These are phyloP conservation scores for Penaeus chinensis DNA, from an alignment of 1,140 invertebrate species.

Conservation along the genomic window DNA sequence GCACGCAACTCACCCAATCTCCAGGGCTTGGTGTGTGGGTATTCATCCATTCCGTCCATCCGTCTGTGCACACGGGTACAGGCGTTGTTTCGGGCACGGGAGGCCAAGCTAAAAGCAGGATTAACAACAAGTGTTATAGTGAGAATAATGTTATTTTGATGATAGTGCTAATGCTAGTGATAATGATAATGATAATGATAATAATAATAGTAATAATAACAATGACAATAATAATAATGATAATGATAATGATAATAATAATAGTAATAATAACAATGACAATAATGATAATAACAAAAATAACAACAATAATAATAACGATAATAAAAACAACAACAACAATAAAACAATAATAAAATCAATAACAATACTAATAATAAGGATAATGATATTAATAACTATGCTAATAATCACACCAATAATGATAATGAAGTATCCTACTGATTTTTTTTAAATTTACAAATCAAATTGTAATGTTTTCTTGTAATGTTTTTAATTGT, in stretches of 20 bases:
- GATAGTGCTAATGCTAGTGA: too few species aligned
- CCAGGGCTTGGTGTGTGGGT: slow-evolving; percentile 64
- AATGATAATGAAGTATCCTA: neutral
- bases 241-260: too few species aligned
- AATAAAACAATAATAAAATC: too few species aligned
- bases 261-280: neutral
- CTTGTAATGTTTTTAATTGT: too few species aligned
- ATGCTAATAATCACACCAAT: neutral
- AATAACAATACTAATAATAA: too few species aligned
- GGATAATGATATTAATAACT: neutral
- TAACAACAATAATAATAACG: too few species aligned
- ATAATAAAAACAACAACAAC: too few species aligned
- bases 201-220: neutral
- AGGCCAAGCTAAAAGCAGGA: too few species aligned
- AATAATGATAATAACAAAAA: neutral
- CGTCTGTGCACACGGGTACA: slow-evolving; percentile 20
- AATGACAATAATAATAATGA: neutral
- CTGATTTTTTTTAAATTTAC: too few species aligned
- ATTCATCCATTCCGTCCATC: slow-evolving; percentile 68
- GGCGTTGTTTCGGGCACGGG: too few species aligned
- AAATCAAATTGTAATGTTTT: too few species aligned
- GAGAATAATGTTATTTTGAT: neutral
- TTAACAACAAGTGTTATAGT: neutral
- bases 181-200: too few species aligned
- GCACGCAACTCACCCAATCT: slow-evolving; percentile 61